A percentile compares a stretch with the other conserved stretches of the same genome.
Evolutionary conservation across 2,113 vertebrate genomes (phyloP).

Genomic region (Campylomormyrus numenius): DNA sequence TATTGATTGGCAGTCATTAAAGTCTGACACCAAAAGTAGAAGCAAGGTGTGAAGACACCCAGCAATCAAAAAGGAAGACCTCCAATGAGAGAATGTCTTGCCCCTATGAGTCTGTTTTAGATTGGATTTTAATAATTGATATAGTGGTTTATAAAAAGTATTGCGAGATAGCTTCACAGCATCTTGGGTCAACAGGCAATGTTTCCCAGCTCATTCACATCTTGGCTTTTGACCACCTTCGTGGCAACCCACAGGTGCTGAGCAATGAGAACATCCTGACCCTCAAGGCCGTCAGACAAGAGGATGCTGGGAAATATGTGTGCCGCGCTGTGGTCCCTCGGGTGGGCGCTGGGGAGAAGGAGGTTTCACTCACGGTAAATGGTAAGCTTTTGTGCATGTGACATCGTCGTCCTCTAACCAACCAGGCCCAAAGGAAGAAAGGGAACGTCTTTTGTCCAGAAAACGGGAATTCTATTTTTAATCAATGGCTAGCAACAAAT

Average conservation of each 20-base stretch:
- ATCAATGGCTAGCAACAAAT: not conserved
- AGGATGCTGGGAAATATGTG: conserved; percentile 93
- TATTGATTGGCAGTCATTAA: not conserved
- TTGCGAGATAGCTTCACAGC: conserved; percentile 24
- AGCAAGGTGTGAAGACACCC: not conserved
- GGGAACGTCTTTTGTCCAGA: not conserved
- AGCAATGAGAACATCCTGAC: conserved; percentile 93
- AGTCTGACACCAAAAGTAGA: not conserved
- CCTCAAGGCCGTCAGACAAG: conserved; percentile 85
- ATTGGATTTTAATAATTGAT: conserved; percentile 75
- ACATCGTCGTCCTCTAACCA: not conserved
- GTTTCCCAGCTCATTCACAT: conserved; percentile 28
- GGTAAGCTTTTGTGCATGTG: conserved; percentile 56
- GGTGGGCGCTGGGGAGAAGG: conserved; percentile 85
- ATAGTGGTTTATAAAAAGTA: conserved; percentile 51
- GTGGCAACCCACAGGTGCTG: conserved; percentile 68
- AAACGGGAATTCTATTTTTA: not conserved
- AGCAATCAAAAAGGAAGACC: not conserved
- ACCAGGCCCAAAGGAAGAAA: not conserved
- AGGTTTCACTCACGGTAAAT: conserved; percentile 91
- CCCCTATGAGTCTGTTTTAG: conserved; percentile 43
- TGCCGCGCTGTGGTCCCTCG: conserved; percentile 90
- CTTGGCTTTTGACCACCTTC: conserved; percentile 36
- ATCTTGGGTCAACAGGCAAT: conserved; percentile 37
- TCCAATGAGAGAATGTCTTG: conserved; percentile 11